These are phyloP conservation scores for Agonopterix heracliana DNA, from an alignment of 2,888 invertebrate genomes.

Conservation along the genomic window DNA sequence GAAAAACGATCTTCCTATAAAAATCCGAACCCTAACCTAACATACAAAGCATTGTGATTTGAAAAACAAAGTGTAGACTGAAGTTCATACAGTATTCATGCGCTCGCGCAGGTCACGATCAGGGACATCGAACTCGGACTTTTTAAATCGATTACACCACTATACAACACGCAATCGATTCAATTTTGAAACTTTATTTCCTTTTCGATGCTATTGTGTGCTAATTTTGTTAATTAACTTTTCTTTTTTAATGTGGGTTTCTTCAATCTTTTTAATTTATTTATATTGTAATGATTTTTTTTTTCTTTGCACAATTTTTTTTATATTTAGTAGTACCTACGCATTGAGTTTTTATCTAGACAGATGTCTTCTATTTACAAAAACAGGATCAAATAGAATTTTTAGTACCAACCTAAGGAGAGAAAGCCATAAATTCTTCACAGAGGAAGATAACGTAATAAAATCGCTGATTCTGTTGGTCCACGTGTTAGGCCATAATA, in stretches of 20 bases:
- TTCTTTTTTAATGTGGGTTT: neutral
- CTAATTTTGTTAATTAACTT: slow-evolving; percentile 12
- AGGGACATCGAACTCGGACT: slow-evolving; percentile 67
- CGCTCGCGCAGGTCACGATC: slow-evolving; percentile 67
- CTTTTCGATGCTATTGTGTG: slow-evolving; percentile 18
- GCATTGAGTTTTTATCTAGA: too few relatives aligned
- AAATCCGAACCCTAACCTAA: neutral
- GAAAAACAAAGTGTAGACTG: slow-evolving; percentile 27
- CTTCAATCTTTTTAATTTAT: neutral
- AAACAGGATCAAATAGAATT: neutral
- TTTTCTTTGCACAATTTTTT: too few relatives aligned
- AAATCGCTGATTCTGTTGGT: slow-evolving; percentile 49
- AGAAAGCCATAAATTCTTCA: slow-evolving; percentile 24
- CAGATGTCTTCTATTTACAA: too few relatives aligned
- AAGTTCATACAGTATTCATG: slow-evolving; percentile 66
- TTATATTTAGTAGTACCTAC: too few relatives aligned
- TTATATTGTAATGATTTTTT: too few relatives aligned
- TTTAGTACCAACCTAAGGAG: neutral
- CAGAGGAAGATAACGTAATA: slow-evolving; percentile 60
- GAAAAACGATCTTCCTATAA: too few relatives aligned
- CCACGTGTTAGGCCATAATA: slow-evolving; percentile 69
- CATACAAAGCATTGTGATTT: slow-evolving; percentile 9
- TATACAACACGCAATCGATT: slow-evolving; percentile 31
- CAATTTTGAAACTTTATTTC: slow-evolving; percentile 44
- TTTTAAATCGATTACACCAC: slow-evolving; percentile 33